These are phyloP conservation scores for Drosophila neutralis DNA, from an alignment of 2,888 invertebrate species.

Conservation along the genomic window DNA sequence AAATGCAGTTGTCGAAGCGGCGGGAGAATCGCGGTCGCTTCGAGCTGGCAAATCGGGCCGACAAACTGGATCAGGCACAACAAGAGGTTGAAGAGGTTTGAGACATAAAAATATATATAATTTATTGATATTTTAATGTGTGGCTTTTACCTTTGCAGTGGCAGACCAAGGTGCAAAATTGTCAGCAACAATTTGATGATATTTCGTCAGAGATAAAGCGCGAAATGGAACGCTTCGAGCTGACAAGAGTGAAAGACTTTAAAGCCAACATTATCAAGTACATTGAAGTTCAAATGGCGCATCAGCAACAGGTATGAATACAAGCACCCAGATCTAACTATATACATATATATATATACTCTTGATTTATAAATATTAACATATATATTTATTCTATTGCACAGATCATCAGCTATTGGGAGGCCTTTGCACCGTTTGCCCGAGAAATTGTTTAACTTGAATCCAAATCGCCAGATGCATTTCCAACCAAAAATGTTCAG, in stretches of 20 bases:
- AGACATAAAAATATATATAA: background rate
- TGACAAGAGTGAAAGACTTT: slow-evolving; percentile 94
- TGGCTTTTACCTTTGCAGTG: slow-evolving; percentile 87
- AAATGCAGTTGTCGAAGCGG: slow-evolving; percentile 96
- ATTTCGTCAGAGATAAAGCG: slow-evolving; percentile 97
- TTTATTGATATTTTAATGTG: background rate
- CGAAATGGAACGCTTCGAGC: slow-evolving; percentile 96
- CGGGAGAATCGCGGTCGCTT: slow-evolving; percentile 97
- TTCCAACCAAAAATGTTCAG: slow-evolving; percentile 48
- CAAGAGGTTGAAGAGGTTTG: slow-evolving; percentile 96
- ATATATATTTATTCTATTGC: slow-evolving; percentile 22
- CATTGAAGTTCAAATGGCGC: slow-evolving; percentile 96
- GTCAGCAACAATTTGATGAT: slow-evolving; percentile 97
- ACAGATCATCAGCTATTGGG: slow-evolving; percentile 87
- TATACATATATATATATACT: background rate
- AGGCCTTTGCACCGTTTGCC: slow-evolving; percentile 97
- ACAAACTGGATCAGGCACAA: slow-evolving; percentile 94
- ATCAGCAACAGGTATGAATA: slow-evolving; percentile 93
- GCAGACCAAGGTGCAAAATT: slow-evolving; percentile 98
- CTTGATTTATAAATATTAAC: background rate
- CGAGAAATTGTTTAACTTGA: slow-evolving; percentile 92
- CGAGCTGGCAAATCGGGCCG: slow-evolving; percentile 94
- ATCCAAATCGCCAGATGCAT: slow-evolving; percentile 48
- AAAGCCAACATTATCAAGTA: slow-evolving; percentile 95
- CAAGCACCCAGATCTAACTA: background rate